Conservation (phyloP, 2,113 vertebrate species). For the Campylorhamphus procurvoides region DNA sequence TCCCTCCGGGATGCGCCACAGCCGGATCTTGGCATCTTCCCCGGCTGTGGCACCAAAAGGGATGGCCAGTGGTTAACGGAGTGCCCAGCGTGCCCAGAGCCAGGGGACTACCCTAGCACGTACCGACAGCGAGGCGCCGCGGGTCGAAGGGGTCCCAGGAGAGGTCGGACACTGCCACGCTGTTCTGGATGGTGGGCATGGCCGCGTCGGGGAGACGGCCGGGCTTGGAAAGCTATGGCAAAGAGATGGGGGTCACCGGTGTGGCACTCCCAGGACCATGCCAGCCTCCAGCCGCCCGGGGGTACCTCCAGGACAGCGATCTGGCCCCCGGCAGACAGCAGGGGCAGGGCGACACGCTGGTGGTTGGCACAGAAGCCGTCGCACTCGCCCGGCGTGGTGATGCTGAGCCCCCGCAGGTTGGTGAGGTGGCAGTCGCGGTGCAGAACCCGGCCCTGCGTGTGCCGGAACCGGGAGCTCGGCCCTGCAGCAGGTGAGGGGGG, state of each 20-base stretch:
- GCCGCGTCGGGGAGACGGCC: constrained; percentile 84
- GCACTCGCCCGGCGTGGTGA: constrained; percentile 92
- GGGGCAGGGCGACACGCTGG: constrained; percentile 83
- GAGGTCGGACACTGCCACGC: constrained; percentile 83
- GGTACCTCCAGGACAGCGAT: constrained; percentile 89
- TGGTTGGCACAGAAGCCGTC: constrained; percentile 90
- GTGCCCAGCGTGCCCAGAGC: rapidly evolving
- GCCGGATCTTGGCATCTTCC: constrained; percentile 90
- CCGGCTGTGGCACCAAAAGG: constrained; percentile 73
- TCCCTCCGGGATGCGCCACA: constrained; percentile 85
- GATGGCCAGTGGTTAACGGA: not conserved
- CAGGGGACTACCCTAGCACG: not conserved
- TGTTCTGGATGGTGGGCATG: constrained; percentile 90
- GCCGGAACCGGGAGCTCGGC: constrained; percentile 89
- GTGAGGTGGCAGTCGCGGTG: constrained; percentile 92
- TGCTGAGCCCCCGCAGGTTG: constrained; percentile 90
- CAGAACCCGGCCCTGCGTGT: constrained; percentile 84
- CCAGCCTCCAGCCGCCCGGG: rapidly evolving
- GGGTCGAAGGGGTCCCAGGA: constrained; percentile 92
- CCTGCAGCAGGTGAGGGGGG: not conserved
- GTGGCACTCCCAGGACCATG: rapidly evolving
- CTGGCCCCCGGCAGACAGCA: constrained; percentile 89
- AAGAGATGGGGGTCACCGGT: not conserved
- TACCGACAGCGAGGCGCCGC: constrained; percentile 85
- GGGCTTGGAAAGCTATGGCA: constrained; percentile 80